Evolutionary conservation across 2,888 invertebrate genomes (phyloP), one percentile per base, ranked within the genome.

Genomic region (Tiliacea citrago): DNA sequence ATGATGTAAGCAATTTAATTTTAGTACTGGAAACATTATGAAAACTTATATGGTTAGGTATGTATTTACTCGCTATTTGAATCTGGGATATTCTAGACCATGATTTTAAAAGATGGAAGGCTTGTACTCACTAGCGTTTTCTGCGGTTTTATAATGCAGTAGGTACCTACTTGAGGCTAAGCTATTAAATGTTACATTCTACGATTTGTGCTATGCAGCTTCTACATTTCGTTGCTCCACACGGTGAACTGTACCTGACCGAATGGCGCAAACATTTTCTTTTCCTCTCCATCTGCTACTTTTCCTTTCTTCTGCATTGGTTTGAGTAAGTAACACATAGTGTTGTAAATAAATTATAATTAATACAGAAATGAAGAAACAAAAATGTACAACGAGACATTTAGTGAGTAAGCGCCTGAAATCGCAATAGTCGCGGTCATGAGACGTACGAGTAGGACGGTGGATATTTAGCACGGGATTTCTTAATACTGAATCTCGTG

Each of bases 261-360:
- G 85, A 98, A 97, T 86, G 98, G 98, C 84, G 98, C 97, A 95
- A 98, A 98, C 81, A 97, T 96, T 93, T 97, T 97, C 91, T 97
- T 97, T 88, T 98, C 98, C 86, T 98, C 98, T 88, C 97, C 98
- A 90, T 98, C 98, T 73, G 95, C 89, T 85, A 98, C 97, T 98
- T 98, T 94, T 98, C 98, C 97, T 97, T 97, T 90, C 98, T 96
- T 98, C 93, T 90, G 88, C 86, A 89, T 82, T 84, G 84, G 87
- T 89, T 87, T 84, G 85, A 88, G 86, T 89, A 89, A 90, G 82
- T 78, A 82, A 90, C 73, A 88, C 29, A 79, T 63, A 58, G 73
- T 69, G 62, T 81, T 75, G 75, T 70, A 86, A 85, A 85, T 80
- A 85, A 76, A 85, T 60, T 51, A 82, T 68, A 75, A 78, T 68